Evolutionary conservation across 2,888 invertebrate species (phyloP).

Genomic region (Chorisops tibialis): DNA sequence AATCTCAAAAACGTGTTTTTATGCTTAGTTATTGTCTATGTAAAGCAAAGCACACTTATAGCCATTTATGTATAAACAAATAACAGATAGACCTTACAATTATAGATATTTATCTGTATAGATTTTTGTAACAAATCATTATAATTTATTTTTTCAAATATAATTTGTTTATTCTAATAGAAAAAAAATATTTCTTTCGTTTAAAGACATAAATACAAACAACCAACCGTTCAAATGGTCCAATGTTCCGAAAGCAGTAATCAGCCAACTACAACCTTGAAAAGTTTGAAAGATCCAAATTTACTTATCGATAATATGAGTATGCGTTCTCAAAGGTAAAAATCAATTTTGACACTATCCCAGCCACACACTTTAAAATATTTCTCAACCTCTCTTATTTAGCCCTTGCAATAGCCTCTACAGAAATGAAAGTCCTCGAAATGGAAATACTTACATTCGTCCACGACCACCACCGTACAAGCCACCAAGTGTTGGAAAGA

Average conservation of each 20-base stretch:
- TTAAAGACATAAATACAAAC: conserved; percentile 26
- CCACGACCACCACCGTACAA: conserved; percentile 52
- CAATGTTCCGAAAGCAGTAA: conserved; percentile 59
- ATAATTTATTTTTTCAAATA: too few relatives aligned
- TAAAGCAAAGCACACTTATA: too few relatives aligned
- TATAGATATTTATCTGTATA: conserved; percentile 12
- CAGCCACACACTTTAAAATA: background rate
- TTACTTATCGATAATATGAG: conserved; percentile 48
- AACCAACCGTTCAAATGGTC: conserved; percentile 60
- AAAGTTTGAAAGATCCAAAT: conserved; percentile 58
- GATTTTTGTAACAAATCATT: too few relatives aligned
- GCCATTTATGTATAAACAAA: too few relatives aligned
- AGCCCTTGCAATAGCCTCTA: conserved; percentile 60
- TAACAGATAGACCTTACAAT: too few relatives aligned
- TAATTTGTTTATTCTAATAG: background rate
- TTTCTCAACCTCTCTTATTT: conserved; percentile 35
- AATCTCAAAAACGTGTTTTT: too few relatives aligned
- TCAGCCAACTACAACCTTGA: conserved; percentile 59
- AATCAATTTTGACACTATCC: background rate
- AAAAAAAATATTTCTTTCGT: too few relatives aligned
- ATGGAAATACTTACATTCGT: conserved; percentile 46
- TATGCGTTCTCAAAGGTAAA: conserved; percentile 49
- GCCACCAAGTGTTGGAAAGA: conserved; percentile 43
- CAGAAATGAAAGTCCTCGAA: conserved; percentile 56
- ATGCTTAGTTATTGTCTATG: too few relatives aligned